A percentile compares a stretch with the other conserved stretches of the same genome.
phyloP scores from a whole-genome alignment of 1,140 invertebrate genomes.

The Rhopalosiphum padi region DNA sequence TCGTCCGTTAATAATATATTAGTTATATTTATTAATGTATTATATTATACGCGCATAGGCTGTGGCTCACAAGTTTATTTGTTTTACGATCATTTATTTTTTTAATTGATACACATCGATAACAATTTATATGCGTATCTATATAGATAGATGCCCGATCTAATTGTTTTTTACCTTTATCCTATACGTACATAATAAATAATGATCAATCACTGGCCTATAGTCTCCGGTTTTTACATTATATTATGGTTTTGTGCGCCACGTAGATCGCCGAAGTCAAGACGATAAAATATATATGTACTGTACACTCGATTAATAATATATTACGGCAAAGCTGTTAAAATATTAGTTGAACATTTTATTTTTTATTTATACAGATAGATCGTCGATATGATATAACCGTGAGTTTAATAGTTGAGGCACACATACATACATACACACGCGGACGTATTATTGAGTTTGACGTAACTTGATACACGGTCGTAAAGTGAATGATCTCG shows the following conservation, averaged over 20 bases:
- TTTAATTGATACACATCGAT: slow-evolving; percentile 34
- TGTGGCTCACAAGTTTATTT: neutral
- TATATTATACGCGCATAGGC: no score
- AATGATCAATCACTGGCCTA: neutral
- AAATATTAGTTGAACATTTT: slow-evolving; percentile 5
- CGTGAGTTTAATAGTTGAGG: neutral
- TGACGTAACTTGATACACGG: neutral
- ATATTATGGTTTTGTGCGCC: neutral
- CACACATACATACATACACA: neutral
- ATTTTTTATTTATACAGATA: neutral
- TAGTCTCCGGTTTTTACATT: neutral
- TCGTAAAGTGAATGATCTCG: neutral
- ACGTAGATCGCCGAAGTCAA: neutral
- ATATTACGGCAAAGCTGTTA: neutral
- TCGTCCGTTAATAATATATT: neutral
- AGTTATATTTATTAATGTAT: neutral
- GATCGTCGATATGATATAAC: neutral
- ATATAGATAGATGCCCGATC: neutral
- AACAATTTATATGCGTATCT: neutral
- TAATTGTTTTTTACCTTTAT: slow-evolving; percentile 15
- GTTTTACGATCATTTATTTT: slow-evolving; percentile 34
- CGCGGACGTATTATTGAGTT: neutral
- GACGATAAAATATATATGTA: neutral
- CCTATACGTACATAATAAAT: neutral
- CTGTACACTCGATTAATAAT: neutral